phyloP scores from a whole-genome alignment of 2,797 vertebrate species.

The Leptatherina wallacei region DNA sequence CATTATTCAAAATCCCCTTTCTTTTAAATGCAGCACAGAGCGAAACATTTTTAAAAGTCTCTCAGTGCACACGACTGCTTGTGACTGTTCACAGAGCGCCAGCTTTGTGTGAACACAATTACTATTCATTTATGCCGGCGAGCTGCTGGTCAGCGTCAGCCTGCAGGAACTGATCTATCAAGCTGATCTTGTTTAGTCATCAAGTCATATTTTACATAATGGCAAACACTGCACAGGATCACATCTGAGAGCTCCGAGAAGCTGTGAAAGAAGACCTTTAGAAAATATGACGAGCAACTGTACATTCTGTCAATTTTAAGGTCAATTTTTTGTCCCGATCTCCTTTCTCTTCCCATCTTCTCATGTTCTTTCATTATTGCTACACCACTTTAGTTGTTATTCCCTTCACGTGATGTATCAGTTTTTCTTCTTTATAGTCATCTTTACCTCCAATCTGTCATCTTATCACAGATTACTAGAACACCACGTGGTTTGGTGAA shows the following conservation, averaged over 20 bases:
- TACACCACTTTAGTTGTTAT: constrained; percentile 8
- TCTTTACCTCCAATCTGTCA: background rate
- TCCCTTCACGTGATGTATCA: background rate
- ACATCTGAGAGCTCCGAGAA: background rate
- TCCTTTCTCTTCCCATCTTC: background rate
- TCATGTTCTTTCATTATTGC: background rate
- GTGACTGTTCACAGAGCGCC: background rate
- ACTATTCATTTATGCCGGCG: constrained; percentile 47
- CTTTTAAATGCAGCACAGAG: background rate
- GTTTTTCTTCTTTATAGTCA: background rate
- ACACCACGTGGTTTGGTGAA: background rate
- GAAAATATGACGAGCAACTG: background rate
- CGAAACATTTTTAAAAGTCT: background rate
- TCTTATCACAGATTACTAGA: background rate
- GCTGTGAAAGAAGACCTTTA: background rate
- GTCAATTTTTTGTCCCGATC: background rate
- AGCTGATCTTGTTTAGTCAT: constrained; percentile 48
- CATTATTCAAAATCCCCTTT: background rate
- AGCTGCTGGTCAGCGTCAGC: constrained; percentile 27
- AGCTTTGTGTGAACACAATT: constrained; percentile 31
- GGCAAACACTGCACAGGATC: constrained; percentile 2
- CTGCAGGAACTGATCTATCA: constrained; percentile 36
- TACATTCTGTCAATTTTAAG: background rate
- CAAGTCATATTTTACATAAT: constrained; percentile 4
- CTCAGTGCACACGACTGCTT: background rate